A percentile compares a stretch with the other conserved stretches of the same genome.
Conservation (phyloP, 2,113 vertebrate species). For the Serilophus lunatus region DNA sequence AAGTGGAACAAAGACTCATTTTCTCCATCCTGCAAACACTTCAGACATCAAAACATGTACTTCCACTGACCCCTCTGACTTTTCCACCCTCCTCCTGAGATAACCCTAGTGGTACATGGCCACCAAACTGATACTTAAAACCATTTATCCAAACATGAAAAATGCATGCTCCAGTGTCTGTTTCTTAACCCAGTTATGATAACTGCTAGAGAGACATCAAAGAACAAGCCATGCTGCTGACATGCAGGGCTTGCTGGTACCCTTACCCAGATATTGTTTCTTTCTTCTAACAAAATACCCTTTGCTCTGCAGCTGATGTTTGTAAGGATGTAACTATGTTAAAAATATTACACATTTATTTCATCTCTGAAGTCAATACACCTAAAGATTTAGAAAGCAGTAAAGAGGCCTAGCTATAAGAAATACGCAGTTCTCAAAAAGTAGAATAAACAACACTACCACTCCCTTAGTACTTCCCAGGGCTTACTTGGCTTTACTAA, state of each 20-base stretch:
- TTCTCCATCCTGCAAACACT: not conserved
- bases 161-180: not conserved
- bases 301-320: not conserved
- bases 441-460: not conserved
- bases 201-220: constrained; percentile 30
- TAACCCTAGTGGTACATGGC: not conserved
- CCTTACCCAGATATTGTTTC: not conserved
- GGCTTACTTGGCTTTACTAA: not conserved
- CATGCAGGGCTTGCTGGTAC: not conserved
- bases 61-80: not conserved
- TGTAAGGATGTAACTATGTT: constrained; percentile 18
- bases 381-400: not conserved
- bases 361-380: not conserved
- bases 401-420: not conserved
- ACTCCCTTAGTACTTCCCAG: not conserved
- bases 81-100: not conserved
- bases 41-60: not conserved
- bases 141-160: not conserved
- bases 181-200: constrained; percentile 48
- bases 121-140: not conserved
- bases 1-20: not conserved
- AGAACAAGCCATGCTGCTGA: not conserved
- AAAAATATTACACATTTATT: constrained; percentile 29
- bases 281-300: not conserved
- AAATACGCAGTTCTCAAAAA: not conserved